Conservation (phyloP, 2,797 vertebrate genomes). For the Remorina albescens region DNA sequence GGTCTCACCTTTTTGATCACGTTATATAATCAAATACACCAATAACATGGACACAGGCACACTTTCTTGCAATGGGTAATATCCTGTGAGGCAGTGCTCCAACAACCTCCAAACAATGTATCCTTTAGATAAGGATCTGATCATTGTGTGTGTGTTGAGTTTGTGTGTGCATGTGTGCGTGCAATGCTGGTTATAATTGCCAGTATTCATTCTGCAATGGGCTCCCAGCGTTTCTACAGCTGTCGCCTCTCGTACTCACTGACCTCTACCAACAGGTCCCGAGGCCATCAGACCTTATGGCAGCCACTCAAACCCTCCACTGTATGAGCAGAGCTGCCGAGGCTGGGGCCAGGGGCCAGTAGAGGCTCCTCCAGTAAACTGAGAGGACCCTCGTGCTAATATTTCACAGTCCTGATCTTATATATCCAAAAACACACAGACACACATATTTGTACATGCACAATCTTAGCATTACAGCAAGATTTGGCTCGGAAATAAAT, state of each 20-base stretch:
- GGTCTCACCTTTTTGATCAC: slow-evolving; percentile 41
- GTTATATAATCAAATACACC: slow-evolving; percentile 29
- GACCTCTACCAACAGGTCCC: slow-evolving; percentile 78
- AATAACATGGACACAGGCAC: slow-evolving; percentile 54
- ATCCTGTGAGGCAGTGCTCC: slow-evolving; percentile 73
- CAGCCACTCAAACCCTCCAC: slow-evolving; percentile 63
- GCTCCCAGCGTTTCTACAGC: slow-evolving; percentile 80
- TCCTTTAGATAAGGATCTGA: slow-evolving; percentile 83
- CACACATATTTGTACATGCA: neutral
- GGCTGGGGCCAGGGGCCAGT: slow-evolving; percentile 6
- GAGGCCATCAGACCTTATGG: slow-evolving; percentile 70
- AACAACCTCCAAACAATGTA: slow-evolving; percentile 80
- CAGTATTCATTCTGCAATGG: slow-evolving; percentile 76
- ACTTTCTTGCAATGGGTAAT: slow-evolving; percentile 66
- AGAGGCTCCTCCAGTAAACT: slow-evolving; percentile 14
- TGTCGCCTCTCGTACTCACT: slow-evolving; percentile 79
- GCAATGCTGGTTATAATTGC: slow-evolving; percentile 69
- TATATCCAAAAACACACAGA: slow-evolving; percentile 18
- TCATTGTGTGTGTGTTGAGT: slow-evolving; percentile 59
- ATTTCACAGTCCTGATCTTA: slow-evolving; percentile 27
- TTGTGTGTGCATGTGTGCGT: slow-evolving; percentile 36
- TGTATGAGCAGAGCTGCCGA: slow-evolving; percentile 52
- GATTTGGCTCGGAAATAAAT: neutral
- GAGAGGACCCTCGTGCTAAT: slow-evolving; percentile 29
- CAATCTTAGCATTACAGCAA: neutral